Base-by-base conservation (phyloP, 2,888 invertebrate genomes). In the Cordilura impudica region DNA sequence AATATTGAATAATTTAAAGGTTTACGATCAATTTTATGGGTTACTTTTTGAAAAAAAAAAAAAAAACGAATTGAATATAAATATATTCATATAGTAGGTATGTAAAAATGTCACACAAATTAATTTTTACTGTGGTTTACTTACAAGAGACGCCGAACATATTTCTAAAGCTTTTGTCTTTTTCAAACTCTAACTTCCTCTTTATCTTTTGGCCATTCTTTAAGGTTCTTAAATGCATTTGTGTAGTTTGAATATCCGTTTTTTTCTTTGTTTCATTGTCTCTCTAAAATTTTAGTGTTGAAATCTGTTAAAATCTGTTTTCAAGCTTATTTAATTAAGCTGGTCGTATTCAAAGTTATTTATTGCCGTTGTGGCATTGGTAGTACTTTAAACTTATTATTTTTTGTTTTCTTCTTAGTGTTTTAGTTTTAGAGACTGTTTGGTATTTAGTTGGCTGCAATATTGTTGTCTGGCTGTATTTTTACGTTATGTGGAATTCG, bases 271-370 rank as follows among this genome's bases (percentile, higher is more conserved):
- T 70, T 54, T 56, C 23, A 8, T 58, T 45, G 49, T 53, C 47
- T 56, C 26, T 8, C n/a, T 26, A 58, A 53, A 76, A 56, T 51
- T 39, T 54, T 58, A 70, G 78, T 81, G 81, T 75, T 81, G 78
- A 79, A 81, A 79, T 81, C 81, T 81, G 78, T 81, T 78, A 63
- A 81, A 81, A 81, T 78, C 81, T 79, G 78, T 81, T 81, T 76
- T 69, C 66, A 73, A 71, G 78, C 78, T 81, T 76, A 81, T 81
- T 81, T 81, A 81, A 81, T 81, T 81, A 76, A 80, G 80, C 80
- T 76, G 81, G 81, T 67, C 66, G 66, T 78, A 74, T 81, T 71
- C 74, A 78, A 78, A 78, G 74, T 81, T 81, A 81, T 81, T 81
- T 81, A 81, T 81, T 81, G 74, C 74, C 78, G 78, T 61, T 70